Evolutionary conservation across 2,113 vertebrate genomes (phyloP).

Genomic region (Hydrolagus affinis): DNA sequence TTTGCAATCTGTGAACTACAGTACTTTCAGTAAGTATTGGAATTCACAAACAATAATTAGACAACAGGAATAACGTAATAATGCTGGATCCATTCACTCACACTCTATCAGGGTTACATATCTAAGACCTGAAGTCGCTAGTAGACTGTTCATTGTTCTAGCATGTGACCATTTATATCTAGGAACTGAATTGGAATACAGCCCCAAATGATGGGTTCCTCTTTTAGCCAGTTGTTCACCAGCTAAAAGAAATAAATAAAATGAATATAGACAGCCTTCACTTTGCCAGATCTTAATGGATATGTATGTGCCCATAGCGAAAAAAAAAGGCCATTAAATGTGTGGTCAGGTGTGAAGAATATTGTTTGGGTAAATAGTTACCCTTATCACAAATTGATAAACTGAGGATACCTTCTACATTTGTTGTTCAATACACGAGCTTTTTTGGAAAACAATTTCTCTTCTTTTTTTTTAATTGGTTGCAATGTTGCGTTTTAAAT

Average conservation of each 20-base stretch:
- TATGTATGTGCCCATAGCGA: background rate
- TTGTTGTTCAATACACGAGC: no score
- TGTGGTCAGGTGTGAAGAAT: no score
- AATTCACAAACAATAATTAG: background rate
- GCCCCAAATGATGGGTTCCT: background rate
- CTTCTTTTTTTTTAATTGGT: no score
- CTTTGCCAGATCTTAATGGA: background rate
- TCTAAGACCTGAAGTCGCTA: background rate
- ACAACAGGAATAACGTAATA: background rate
- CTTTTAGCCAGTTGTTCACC: background rate
- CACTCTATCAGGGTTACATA: background rate
- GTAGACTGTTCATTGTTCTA: background rate
- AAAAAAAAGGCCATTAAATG: background rate
- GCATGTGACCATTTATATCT: no score
- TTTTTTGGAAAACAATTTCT: no score
- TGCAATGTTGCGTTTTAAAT: no score
- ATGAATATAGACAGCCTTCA: background rate
- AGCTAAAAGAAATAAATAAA: background rate
- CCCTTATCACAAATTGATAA: no score
- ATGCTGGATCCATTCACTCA: background rate
- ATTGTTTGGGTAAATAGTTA: no score
- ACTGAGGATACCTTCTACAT: no score
- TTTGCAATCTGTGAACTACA: background rate
- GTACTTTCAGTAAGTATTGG: background rate
- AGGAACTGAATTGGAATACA: background rate